Evolutionary conservation across 2,113 vertebrate species (phyloP), one percentile per base, ranked within the genome.

Genomic region (Sterrhoptilus dennistouni): DNA sequence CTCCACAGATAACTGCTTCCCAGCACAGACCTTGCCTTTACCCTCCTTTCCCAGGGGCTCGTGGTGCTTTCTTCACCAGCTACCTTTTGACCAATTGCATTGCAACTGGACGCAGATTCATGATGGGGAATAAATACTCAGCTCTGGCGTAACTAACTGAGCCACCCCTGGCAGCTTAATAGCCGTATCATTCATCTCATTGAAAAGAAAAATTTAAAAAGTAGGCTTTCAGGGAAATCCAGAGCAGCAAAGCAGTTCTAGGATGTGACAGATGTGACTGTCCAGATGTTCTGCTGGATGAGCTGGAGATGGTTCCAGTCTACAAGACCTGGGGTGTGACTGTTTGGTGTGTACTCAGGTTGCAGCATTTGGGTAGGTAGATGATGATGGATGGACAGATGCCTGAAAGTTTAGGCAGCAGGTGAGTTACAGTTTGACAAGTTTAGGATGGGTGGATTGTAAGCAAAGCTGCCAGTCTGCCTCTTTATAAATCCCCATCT

Each of bases 101-200:
- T 59, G 27, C 53, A 93, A 15, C 45, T 2, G 17, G n/a, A 38
- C 65, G n/a, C 0, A 0, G 29, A 33, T 36, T 72, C 72, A 22
- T 64, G 44, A 36, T 31, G 24, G 27, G 52, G 5, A 52, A 18
- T 0, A 10, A 25, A 42, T 71, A 14, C 56, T 78, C 29, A 60
- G 29, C 35, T 75, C 53, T 35, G 70, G 49, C 61, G 49, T 40
- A 21, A 3, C 49, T 66, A 60, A 45, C 40, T 68, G 82, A 87
- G 36, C 33, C 9, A 2, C 36, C 24, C 23, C 19, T 0, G 0
- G 60, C 33, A 71, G 27, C 17, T 49, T 0, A 1, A 21, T 35
- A 36, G 29, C 16, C 40, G 16, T 64, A 45, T 71, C 71, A 36
- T 54, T 83, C 36, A 40, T 14, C 21, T 93, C n/a, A 31, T 87